Conservation (phyloP, 2,113 vertebrate species). For the Lampris incognitus region DNA sequence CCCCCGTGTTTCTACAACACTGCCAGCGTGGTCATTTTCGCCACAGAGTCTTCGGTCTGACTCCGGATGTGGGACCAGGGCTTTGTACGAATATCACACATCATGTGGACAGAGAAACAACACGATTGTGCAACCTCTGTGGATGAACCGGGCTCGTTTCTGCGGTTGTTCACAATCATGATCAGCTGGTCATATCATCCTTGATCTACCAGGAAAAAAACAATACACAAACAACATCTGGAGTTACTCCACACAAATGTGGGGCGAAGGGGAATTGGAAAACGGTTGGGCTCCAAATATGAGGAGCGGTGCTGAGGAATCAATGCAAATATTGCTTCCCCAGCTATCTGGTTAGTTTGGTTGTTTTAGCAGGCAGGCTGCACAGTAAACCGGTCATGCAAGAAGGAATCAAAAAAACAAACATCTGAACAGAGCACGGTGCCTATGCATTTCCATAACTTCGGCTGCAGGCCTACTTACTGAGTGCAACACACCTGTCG, state of each 20-base stretch:
- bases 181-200: not conserved
- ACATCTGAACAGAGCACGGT: constrained; percentile 10
- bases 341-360: too few species aligned
- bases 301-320: too few species aligned
- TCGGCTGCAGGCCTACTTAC: not conserved
- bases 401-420: not conserved
- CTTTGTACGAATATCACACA: too few species aligned
- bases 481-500: not conserved
- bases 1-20: too few species aligned
- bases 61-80: not conserved
- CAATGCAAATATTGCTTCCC: too few species aligned
- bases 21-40: not conserved
- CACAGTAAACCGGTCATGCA: constrained; percentile 2
- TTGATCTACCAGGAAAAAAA: not conserved
- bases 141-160: too few species aligned
- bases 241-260: not conserved
- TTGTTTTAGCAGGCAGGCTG: not conserved
- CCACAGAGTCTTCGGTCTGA: not conserved
- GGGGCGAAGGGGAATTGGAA: too few species aligned
- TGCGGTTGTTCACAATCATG: not conserved
- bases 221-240: not conserved
- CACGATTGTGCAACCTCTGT: not conserved
- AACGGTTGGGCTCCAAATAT: too few species aligned
- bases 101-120: not conserved
- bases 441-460: constrained; percentile 30